Percentiles rank a stretch among this genome's conserved stretches.
These are phyloP conservation scores for Liparis tanakae DNA, from an alignment of 2,797 vertebrate genomes.

Conservation along the genomic window DNA sequence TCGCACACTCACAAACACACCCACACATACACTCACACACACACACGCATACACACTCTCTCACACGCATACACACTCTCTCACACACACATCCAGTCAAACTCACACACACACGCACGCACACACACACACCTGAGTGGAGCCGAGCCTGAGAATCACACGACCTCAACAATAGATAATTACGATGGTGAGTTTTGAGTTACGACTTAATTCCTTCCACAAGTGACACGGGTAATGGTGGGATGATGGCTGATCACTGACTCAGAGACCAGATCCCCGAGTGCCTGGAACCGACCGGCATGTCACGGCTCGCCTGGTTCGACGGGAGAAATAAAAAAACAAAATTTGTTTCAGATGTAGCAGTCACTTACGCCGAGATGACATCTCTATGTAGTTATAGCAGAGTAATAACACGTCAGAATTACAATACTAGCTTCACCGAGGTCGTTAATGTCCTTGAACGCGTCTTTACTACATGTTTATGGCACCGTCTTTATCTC, in stretches of 20 bases:
- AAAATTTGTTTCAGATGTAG: background rate
- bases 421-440: background rate
- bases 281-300: constrained; percentile 56
- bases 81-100: constrained; percentile 36
- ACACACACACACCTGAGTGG: constrained; percentile 40
- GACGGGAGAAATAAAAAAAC: constrained; percentile 33
- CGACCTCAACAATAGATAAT: constrained; percentile 50
- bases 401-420: too few relatives aligned
- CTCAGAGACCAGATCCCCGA: constrained; percentile 59
- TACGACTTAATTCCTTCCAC: constrained; percentile 47
- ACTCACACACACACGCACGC: constrained; percentile 26
- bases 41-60: constrained; percentile 34
- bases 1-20: constrained; percentile 32
- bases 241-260: constrained; percentile 61
- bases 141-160: constrained; percentile 34
- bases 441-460: background rate
- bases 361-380: background rate
- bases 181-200: constrained; percentile 42
- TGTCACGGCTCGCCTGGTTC: constrained; percentile 55
- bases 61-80: constrained; percentile 27
- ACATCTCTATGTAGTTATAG: background rate
- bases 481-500: background rate
- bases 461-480: background rate
- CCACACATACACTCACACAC: too few relatives aligned
- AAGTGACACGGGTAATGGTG: constrained; percentile 54